Evolutionary conservation across 2,113 vertebrate genomes (phyloP), one percentile per base, ranked within the genome.

Genomic region (Toxotes chatareus): DNA sequence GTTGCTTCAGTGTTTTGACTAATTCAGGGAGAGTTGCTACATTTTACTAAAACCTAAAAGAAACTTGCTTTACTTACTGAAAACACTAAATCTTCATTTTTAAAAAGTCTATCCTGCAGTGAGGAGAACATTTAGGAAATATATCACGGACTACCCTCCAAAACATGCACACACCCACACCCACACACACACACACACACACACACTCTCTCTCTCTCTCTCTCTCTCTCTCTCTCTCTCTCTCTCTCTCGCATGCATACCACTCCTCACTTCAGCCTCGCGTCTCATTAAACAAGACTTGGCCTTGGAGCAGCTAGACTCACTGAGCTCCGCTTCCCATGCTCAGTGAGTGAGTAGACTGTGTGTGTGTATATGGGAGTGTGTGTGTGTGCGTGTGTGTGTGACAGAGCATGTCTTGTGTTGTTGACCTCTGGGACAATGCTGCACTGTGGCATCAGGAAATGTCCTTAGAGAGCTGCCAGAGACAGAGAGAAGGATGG

Each of bases 381-480:
- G 69, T 60, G 66, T 63, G 76, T 70, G 69, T 77, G 61, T 82
- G 69, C 65, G 73, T 62, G 70, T 10, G 76, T 70, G 76, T 65
- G 72, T 61, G 79, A 92, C 86, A 87, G 86, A 89, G 87, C 83
- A 55, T 65, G 80, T 84, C 79, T 74, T 92, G 88, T 91, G 90
- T 63, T 64, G 88, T 82, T 91, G 90, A 90, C 88, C 90, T 76
- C 86, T 69, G 74, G 80, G 89, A 92, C 92, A 93, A 92, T 90
- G 60, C 82, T 72, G 80, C 89, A 86, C 88, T 92, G 88, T 93
- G 91, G 86, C 89, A 89, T 79, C 71, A 92, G 92, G 90, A 92
- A 92, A 89, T 82, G 90, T 89, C 86, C 85, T 89, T 61, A 86
- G 79, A 90, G 87, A 84, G 86, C 83, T 88, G 88, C 86, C 90